These are phyloP conservation scores for Chymomyza procnemis DNA, from an alignment of 2,888 invertebrate species.

Conservation along the genomic window DNA sequence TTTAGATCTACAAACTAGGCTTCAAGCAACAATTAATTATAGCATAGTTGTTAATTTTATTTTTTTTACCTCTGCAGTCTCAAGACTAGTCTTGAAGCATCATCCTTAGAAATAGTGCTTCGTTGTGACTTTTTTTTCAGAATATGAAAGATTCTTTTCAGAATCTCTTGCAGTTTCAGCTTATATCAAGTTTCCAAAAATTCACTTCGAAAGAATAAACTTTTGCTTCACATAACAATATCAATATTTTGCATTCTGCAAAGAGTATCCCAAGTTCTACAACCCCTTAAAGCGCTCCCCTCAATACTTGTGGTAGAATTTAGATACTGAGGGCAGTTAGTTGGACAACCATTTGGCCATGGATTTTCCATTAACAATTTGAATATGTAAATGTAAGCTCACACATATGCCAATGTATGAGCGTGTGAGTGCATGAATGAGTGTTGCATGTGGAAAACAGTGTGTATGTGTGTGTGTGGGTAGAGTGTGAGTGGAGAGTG, in stretches of 20 bases:
- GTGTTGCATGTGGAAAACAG: conserved; percentile 5
- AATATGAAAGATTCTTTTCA: too few relatives aligned
- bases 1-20: too few relatives aligned
- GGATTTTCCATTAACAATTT: conserved; percentile 75
- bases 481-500: conserved; percentile 9
- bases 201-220: too few relatives aligned
- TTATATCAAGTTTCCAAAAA: too few relatives aligned
- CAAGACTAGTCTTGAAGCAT: too few relatives aligned
- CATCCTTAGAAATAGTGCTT: too few relatives aligned
- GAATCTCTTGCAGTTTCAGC: too few relatives aligned
- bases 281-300: background rate
- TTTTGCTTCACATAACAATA: too few relatives aligned
- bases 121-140: too few relatives aligned
- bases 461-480: conserved; percentile 30
- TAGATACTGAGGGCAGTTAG: conserved; percentile 4
- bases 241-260: background rate
- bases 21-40: too few relatives aligned
- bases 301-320: background rate
- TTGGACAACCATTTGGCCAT: conserved; percentile 30
- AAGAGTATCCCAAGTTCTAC: background rate
- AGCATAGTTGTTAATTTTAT: too few relatives aligned
- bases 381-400: conserved; percentile 64
- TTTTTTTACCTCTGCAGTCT: too few relatives aligned
- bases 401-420: conserved; percentile 11
- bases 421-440: conserved; percentile 1